phyloP scores from a whole-genome alignment of 2,888 invertebrate genomes.

The Cryptocephalus primarius region DNA sequence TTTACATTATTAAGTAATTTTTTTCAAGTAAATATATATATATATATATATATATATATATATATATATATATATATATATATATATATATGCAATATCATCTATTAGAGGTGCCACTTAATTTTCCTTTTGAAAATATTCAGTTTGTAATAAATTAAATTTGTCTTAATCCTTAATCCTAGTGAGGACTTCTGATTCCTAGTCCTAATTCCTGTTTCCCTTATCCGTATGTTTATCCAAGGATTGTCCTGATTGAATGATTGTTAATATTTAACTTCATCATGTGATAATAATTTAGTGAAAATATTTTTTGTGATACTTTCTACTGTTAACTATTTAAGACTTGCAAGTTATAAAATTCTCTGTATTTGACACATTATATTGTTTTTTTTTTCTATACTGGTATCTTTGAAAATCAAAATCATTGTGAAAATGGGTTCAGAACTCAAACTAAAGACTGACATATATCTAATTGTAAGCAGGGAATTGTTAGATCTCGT shows the following conservation, averaged over 20 bases:
- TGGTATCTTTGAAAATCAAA: neutral
- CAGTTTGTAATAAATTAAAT: conserved; percentile 5
- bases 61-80: too few relatives aligned
- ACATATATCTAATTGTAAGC: neutral
- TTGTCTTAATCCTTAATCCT: conserved; percentile 23
- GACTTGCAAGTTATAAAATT: conserved; percentile 23
- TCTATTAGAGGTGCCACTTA: neutral
- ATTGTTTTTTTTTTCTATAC: neutral
- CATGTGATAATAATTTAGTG: conserved; percentile 34
- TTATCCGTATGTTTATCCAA: conserved; percentile 17
- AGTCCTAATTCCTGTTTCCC: conserved; percentile 18
- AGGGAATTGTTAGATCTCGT: neutral
- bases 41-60: too few relatives aligned
- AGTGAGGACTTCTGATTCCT: conserved; percentile 36
- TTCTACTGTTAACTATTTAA: conserved; percentile 22
- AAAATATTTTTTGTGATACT: conserved; percentile 29
- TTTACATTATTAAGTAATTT: too few relatives aligned
- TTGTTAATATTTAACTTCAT: conserved; percentile 19
- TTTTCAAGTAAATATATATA: too few relatives aligned
- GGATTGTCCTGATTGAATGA: conserved; percentile 16
- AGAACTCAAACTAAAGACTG: neutral
- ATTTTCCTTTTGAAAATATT: conserved; percentile 18
- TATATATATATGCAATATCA: too few relatives aligned
- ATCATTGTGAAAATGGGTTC: neutral
- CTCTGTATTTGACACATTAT: conserved; percentile 14